Evolutionary conservation across 2,888 invertebrate genomes (phyloP).

Genomic region (Linhomoeus sp.): DNA sequence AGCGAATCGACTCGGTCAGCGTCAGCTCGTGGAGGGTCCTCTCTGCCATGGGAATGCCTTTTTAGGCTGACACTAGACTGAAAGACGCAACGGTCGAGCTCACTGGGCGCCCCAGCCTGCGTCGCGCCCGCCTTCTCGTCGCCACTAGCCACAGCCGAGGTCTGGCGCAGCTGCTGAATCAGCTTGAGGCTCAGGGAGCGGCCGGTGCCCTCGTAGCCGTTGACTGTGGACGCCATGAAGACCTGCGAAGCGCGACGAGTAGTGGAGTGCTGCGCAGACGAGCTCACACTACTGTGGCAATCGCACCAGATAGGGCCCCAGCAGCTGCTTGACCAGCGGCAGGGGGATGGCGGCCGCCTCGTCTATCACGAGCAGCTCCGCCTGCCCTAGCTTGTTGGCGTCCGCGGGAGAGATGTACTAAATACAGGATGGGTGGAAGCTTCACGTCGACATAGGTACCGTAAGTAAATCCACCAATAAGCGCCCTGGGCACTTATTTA

Average conservation of each 20-base stretch:
- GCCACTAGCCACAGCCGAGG: background rate
- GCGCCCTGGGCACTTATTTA: too few relatives aligned
- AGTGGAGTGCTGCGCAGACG: background rate
- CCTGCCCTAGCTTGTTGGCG: conserved; percentile 64
- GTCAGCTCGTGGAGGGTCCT: conserved; percentile 38
- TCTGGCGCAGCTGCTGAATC: conserved; percentile 56
- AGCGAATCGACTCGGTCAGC: conserved; percentile 82
- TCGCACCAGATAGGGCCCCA: conserved; percentile 62
- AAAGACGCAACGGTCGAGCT: too few relatives aligned
- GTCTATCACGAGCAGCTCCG: conserved; percentile 84
- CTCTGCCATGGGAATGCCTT: conserved; percentile 19
- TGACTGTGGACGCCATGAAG: conserved; percentile 85
- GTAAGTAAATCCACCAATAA: too few relatives aligned
- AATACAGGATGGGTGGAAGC: too few relatives aligned
- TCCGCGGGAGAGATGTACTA: conserved; percentile 89
- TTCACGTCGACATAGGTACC: too few relatives aligned
- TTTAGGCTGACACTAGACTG: too few relatives aligned
- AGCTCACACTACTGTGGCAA: too few relatives aligned
- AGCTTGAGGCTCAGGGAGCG: conserved; percentile 82
- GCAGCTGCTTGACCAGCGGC: conserved; percentile 64
- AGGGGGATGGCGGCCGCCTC: conserved; percentile 97
- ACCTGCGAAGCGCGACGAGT: conserved; percentile 17
- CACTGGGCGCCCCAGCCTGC: too few relatives aligned
- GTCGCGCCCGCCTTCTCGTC: too few relatives aligned
- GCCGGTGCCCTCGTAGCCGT: conserved; percentile 68